A percentile compares a stretch with the other conserved stretches of the same genome.
These are phyloP conservation scores for Prinia subflava DNA, from an alignment of 2,113 vertebrate genomes.

Conservation along the genomic window DNA sequence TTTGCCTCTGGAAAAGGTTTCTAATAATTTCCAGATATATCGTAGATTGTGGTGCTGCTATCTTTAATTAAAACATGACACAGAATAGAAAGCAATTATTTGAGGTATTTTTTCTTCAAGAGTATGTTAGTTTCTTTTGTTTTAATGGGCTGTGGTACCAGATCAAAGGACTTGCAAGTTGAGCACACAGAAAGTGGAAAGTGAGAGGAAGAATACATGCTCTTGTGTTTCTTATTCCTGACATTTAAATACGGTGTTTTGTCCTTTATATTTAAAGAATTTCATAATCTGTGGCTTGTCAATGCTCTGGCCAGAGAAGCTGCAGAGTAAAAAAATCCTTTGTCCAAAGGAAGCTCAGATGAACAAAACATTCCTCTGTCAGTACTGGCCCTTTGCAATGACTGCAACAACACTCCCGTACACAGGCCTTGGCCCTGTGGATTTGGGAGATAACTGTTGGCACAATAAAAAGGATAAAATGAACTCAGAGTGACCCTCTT, in stretches of 20 bases:
- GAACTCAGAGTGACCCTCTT: background rate
- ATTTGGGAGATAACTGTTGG: background rate
- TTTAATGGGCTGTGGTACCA: conserved; percentile 3
- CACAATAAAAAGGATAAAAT: background rate
- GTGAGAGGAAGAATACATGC: background rate
- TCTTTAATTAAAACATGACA: conserved; percentile 80
- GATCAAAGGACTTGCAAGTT: background rate
- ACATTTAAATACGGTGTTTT: conserved; percentile 38
- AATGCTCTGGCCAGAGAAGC: background rate
- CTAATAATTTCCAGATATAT: conserved; percentile 78
- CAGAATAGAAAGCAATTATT: conserved; percentile 70
- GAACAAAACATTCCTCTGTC: background rate
- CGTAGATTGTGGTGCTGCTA: conserved; percentile 63
- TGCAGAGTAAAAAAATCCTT: background rate
- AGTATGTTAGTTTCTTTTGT: background rate
- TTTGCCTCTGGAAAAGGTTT: conserved; percentile 74
- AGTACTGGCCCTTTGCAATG: background rate
- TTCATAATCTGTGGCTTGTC: background rate
- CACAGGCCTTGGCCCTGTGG: background rate
- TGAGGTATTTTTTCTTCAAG: background rate
- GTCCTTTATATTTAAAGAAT: background rate
- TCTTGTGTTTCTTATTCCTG: conserved; percentile 16
- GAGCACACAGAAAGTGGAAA: background rate
- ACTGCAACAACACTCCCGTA: background rate
- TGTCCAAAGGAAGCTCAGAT: background rate